Conservation (phyloP, 1,140 invertebrate species). For the Drosophila seguyi region DNA sequence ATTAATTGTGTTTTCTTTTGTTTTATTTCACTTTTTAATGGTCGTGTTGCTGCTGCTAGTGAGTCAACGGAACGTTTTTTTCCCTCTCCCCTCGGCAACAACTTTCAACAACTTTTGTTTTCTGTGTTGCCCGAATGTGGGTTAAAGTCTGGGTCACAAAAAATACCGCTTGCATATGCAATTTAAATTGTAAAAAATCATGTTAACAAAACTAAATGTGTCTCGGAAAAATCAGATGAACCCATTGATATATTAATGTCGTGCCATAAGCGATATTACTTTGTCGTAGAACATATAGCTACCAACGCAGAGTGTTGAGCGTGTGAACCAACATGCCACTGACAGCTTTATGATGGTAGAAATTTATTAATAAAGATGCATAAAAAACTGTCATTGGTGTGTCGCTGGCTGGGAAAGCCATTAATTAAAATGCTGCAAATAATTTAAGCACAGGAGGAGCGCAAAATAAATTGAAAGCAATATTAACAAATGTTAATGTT, state of each 20-base stretch:
- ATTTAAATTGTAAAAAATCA: conserved; percentile 28
- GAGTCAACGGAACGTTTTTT: conserved; percentile 20
- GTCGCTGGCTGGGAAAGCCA: conserved; percentile 24
- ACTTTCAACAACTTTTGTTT: conserved; percentile 42
- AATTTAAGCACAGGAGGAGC: conserved; percentile 14
- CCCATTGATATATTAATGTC: conserved; percentile 41
- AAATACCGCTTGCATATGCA: conserved; percentile 28
- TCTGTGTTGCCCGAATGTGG: conserved; percentile 27
- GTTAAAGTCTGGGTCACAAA: conserved; percentile 24
- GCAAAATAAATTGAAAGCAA: conserved; percentile 18
- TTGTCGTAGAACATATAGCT: conserved; percentile 15
- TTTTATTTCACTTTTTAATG: conserved; percentile 46
- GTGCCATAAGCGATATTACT: conserved; percentile 21
- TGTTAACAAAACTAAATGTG: conserved; percentile 32
- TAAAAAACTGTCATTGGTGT: conserved; percentile 45
- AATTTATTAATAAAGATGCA: conserved; percentile 52
- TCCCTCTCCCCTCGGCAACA: neutral
- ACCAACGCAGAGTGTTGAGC: conserved; percentile 21
- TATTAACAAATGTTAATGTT: conserved; percentile 40
- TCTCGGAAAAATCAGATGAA: conserved; percentile 28
- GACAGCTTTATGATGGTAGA: conserved; percentile 53
- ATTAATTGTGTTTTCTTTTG: conserved; percentile 48
- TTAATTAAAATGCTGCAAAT: conserved; percentile 42
- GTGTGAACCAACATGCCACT: conserved; percentile 54
- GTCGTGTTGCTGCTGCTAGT: conserved; percentile 11